Conservation (phyloP, 2,797 vertebrate genomes). For the Threskiornis aethiopicus region DNA sequence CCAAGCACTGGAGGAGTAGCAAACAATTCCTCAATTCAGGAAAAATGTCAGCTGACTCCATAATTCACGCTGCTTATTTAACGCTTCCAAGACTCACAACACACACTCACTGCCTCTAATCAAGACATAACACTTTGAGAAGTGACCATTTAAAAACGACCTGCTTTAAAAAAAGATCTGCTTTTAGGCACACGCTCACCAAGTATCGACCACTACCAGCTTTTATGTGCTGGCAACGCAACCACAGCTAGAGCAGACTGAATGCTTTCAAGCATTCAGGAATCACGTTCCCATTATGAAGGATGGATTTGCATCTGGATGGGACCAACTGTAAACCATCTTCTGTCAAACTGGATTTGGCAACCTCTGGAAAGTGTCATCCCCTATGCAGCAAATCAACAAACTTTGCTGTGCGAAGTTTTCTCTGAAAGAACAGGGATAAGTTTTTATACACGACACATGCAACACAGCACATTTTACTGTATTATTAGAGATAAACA, state of each 20-base stretch:
- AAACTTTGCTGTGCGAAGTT: neutral
- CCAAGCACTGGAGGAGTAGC: neutral
- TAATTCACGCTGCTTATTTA: neutral
- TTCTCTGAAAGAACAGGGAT: neutral
- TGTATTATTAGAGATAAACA: neutral
- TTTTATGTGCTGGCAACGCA: neutral
- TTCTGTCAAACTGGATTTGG: neutral
- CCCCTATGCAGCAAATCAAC: neutral
- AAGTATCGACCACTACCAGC: neutral
- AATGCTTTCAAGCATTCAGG: neutral
- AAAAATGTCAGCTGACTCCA: neutral
- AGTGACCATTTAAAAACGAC: neutral
- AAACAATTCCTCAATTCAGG: neutral
- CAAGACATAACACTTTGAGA: neutral
- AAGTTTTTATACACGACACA: neutral
- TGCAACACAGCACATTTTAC: neutral
- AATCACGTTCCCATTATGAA: neutral
- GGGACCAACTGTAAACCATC: neutral
- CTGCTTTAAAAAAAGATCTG: neutral
- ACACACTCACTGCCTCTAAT: neutral
- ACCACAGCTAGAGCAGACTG: neutral
- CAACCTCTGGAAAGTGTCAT: neutral
- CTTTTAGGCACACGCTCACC: neutral
- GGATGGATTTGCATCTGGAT: neutral
- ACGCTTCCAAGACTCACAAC: neutral